These are phyloP conservation scores for Brachylomia viminalis DNA, from an alignment of 2,888 invertebrate genomes.

Conservation along the genomic window DNA sequence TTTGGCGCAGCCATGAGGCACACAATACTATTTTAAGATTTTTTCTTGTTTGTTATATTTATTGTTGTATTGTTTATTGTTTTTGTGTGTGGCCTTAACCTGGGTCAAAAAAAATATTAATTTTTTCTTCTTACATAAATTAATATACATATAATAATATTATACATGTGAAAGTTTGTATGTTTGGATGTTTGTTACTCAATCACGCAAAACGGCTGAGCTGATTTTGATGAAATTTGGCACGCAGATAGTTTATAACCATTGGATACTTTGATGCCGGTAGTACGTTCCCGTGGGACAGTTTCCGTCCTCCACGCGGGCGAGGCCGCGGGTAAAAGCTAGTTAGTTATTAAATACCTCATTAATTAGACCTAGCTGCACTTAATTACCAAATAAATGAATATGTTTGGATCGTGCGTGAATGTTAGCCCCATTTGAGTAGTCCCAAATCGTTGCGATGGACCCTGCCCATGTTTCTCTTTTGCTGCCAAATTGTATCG, in stretches of 20 bases:
- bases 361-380: not conserved
- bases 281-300: not conserved
- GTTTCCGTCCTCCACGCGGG: not conserved
- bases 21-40: no score
- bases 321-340: not conserved
- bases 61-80: no score
- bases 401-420: not conserved
- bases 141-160: not conserved
- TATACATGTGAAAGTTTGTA: not conserved
- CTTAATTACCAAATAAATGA: not conserved
- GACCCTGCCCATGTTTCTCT: slow-evolving; percentile 25
- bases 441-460: not conserved
- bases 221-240: not conserved
- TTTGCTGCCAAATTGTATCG: slow-evolving; percentile 47
- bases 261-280: not conserved
- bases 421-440: not conserved
- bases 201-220: not conserved
- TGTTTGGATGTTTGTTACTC: not conserved
- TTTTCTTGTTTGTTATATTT: no score
- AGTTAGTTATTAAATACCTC: not conserved
- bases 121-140: no score
- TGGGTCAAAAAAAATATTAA: no score
- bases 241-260: not conserved
- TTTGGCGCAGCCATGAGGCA: no score
- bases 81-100: no score